Percentiles rank a stretch among this genome's conserved stretches.
These are phyloP conservation scores for Lutjanus campechanus DNA, from an alignment of 2,797 vertebrate species.

Conservation along the genomic window DNA sequence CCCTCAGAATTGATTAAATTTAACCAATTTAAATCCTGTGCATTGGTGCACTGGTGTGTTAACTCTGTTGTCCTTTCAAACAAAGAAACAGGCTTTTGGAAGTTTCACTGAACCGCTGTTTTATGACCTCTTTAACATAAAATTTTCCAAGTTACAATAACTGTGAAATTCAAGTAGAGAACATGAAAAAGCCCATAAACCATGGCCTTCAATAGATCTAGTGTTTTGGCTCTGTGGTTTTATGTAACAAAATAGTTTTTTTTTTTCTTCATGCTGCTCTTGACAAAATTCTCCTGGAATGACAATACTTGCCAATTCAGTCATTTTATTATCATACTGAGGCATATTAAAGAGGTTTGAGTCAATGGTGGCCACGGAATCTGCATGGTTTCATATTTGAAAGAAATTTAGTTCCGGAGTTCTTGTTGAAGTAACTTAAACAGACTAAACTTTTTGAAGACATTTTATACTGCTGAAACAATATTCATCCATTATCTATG, in stretches of 20 bases:
- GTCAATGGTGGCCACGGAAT: conserved; percentile 6
- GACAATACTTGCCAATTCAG: conserved; percentile 33
- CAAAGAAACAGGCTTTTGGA: neutral
- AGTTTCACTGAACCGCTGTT: neutral
- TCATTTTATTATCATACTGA: conserved; percentile 31
- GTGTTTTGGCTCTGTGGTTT: conserved; percentile 11
- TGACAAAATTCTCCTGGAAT: conserved; percentile 19
- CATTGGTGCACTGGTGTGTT: neutral
- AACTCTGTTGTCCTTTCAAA: neutral
- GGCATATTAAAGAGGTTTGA: conserved; percentile 28
- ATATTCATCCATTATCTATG: conserved; percentile 61
- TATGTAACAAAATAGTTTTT: neutral
- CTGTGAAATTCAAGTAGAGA: neutral
- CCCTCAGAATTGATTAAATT: neutral
- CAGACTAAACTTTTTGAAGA: conserved; percentile 18
- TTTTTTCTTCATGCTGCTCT: neutral
- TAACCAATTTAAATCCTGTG: neutral
- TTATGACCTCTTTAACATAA: neutral
- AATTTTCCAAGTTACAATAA: too few species aligned
- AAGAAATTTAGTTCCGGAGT: conserved; percentile 35
- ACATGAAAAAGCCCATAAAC: neutral
- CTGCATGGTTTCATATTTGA: conserved; percentile 21
- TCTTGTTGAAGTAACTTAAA: conserved; percentile 47
- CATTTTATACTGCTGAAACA: conserved; percentile 40
- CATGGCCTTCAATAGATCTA: neutral